Percentiles rank a stretch among this genome's conserved stretches.
phyloP scores from a whole-genome alignment of 1,140 invertebrate species.

The Oscheius sp. region DNA sequence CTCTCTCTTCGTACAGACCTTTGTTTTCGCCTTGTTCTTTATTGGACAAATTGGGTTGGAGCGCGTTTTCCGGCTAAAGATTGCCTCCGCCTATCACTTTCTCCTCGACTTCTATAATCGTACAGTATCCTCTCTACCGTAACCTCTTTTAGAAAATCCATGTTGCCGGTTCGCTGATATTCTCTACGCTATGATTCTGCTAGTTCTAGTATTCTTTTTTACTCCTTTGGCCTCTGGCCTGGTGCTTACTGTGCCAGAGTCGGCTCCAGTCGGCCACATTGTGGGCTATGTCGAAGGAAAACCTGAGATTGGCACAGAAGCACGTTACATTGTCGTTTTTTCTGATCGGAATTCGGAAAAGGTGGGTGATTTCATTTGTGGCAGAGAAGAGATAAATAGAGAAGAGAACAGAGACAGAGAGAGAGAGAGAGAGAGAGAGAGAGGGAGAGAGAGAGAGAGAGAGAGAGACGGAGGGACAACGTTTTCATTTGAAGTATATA shows the following conservation, averaged over 20 bases:
- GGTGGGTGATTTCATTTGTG: slow-evolving; percentile 10
- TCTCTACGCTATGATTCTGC: background rate
- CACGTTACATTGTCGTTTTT: slow-evolving; percentile 24
- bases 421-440: no score
- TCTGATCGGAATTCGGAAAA: slow-evolving; percentile 20
- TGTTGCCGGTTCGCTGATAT: no score
- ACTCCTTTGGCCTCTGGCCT: background rate
- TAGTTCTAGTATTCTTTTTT: slow-evolving; percentile 4
- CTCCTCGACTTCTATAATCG: no score
- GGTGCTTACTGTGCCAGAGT: slow-evolving; percentile 18
- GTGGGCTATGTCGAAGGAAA: slow-evolving; percentile 23
- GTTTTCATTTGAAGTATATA: no score
- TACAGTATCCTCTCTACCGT: no score
- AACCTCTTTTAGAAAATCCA: no score
- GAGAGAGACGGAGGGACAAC: no score
- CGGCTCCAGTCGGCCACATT: slow-evolving; percentile 9
- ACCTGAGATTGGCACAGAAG: background rate
- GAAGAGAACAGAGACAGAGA: background rate
- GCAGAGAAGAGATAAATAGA: background rate
- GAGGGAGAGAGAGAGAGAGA: no score
- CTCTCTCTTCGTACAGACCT: no score
- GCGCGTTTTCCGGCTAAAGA: background rate
- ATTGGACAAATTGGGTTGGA: background rate
- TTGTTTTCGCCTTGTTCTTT: no score
- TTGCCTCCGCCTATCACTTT: background rate